phyloP scores from a whole-genome alignment of 2,888 invertebrate species.

The Trissolcus brochymenae region DNA sequence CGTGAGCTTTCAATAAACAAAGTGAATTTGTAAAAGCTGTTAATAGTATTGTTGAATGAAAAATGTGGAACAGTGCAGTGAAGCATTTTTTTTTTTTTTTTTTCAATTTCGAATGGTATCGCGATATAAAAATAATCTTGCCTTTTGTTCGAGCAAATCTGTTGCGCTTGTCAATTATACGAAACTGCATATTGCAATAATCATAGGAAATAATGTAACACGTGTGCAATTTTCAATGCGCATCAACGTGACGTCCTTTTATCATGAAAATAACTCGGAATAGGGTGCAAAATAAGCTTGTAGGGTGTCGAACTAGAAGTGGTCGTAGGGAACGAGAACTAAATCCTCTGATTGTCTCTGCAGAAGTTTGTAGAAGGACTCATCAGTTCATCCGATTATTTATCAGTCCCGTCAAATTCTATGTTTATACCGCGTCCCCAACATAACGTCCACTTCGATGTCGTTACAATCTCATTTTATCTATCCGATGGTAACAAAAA shows the following conservation, averaged over 20 bases:
- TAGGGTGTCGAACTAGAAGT: slow-evolving; percentile 46
- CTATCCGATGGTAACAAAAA: slow-evolving; percentile 8
- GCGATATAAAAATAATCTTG: slow-evolving; percentile 2
- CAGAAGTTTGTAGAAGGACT: slow-evolving; percentile 62
- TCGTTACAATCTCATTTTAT: slow-evolving; percentile 59
- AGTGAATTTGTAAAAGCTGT: not conserved
- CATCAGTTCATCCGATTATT: slow-evolving; percentile 72
- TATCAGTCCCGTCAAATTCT: slow-evolving; percentile 68
- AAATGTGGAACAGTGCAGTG: no score
- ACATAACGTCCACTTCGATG: slow-evolving; percentile 62
- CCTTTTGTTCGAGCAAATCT: slow-evolving; percentile 9
- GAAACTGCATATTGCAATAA: slow-evolving; percentile 45
- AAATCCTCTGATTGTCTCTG: slow-evolving; percentile 61
- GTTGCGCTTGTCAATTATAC: slow-evolving; percentile 28
- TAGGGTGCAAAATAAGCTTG: slow-evolving; percentile 57
- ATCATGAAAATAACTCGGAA: slow-evolving; percentile 43
- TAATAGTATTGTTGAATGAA: no score
- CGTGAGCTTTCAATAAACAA: no score
- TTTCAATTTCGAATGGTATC: not conserved
- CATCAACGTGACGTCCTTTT: slow-evolving; percentile 54
- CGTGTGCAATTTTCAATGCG: slow-evolving; percentile 56
- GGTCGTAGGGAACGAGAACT: slow-evolving; percentile 57
- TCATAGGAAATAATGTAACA: slow-evolving; percentile 54
- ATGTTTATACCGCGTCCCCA: slow-evolving; percentile 29
- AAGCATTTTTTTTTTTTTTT: no score